A percentile compares a stretch with the other conserved stretches of the same genome.
phyloP scores from a whole-genome alignment of 2,888 invertebrate genomes.

The Zygogramma bicolorata region DNA sequence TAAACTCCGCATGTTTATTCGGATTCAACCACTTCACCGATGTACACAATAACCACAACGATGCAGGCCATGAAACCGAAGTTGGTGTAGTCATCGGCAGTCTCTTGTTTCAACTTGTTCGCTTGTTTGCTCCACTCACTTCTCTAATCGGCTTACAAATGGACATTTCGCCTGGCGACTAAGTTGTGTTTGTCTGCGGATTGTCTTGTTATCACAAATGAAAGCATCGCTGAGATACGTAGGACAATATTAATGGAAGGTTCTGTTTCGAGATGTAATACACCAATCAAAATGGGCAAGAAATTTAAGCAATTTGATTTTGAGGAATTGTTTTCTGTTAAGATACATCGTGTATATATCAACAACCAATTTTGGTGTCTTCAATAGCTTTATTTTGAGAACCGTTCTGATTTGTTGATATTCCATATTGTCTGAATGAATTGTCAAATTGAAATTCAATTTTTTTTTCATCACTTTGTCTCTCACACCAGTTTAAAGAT shows the following conservation, averaged over 20 bases:
- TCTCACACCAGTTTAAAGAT: no score
- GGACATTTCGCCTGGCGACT: conserved; percentile 19
- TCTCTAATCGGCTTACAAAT: conserved; percentile 24
- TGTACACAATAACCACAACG: conserved; percentile 7
- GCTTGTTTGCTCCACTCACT: conserved; percentile 23
- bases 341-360: no score
- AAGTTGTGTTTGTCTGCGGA: conserved; percentile 20
- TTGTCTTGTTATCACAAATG: conserved; percentile 21
- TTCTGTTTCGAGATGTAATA: not conserved
- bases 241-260: not conserved
- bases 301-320: no score
- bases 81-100: conserved; percentile 10
- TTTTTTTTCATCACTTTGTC: no score
- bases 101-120: conserved; percentile 1
- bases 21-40: not conserved
- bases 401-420: no score
- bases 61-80: conserved; percentile 13
- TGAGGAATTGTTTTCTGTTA: no score
- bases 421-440: no score
- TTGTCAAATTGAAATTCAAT: no score
- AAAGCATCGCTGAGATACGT: not conserved
- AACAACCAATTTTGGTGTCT: no score
- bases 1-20: not conserved
- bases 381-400: no score
- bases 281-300: no score